Percentiles rank a stretch among this genome's conserved stretches.
Evolutionary conservation across 2,888 invertebrate genomes (phyloP).

Genomic region (Pseudococcus longispinus): DNA sequence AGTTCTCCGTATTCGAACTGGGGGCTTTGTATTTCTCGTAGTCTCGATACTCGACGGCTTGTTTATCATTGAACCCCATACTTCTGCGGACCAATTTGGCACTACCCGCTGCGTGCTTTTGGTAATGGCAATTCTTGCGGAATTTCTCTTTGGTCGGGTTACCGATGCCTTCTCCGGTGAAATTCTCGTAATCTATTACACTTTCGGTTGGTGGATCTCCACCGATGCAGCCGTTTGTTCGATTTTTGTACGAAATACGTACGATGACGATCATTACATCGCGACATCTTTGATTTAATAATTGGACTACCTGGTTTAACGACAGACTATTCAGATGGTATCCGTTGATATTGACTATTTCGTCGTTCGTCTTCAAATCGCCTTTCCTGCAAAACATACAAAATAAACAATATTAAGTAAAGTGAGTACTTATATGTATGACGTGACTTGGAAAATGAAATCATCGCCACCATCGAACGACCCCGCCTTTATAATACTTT

Average conservation of each 20-base stretch:
- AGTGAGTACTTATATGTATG: not conserved
- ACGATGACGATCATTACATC: conserved; percentile 73
- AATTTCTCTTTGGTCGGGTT: conserved; percentile 54
- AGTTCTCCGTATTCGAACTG: conserved; percentile 64
- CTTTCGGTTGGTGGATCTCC: conserved; percentile 71
- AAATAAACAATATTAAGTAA: not conserved
- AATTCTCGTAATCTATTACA: conserved; percentile 75
- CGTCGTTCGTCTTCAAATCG: conserved; percentile 73
- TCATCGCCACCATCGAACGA: not conserved
- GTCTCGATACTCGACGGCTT: conserved; percentile 7
- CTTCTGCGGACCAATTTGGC: conserved; percentile 42
- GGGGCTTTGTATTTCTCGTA: conserved; percentile 43
- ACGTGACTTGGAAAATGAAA: not conserved
- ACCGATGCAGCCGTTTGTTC: conserved; percentile 60
- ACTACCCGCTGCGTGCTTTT: not conserved
- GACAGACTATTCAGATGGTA: conserved; percentile 71
- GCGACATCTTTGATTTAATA: conserved; percentile 69
- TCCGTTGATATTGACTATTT: conserved; percentile 77
- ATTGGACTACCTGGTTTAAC: conserved; percentile 66
- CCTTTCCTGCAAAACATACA: conserved; percentile 68
- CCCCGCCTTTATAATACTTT: not conserved
- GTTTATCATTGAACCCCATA: conserved; percentile 16
- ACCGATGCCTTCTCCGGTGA: not conserved
- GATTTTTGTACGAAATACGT: conserved; percentile 57
- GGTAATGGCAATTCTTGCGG: conserved; percentile 62